Evolutionary conservation across 2,797 vertebrate species (phyloP), one percentile per base, ranked within the genome.

Genomic region (Sebastes goodei): DNA sequence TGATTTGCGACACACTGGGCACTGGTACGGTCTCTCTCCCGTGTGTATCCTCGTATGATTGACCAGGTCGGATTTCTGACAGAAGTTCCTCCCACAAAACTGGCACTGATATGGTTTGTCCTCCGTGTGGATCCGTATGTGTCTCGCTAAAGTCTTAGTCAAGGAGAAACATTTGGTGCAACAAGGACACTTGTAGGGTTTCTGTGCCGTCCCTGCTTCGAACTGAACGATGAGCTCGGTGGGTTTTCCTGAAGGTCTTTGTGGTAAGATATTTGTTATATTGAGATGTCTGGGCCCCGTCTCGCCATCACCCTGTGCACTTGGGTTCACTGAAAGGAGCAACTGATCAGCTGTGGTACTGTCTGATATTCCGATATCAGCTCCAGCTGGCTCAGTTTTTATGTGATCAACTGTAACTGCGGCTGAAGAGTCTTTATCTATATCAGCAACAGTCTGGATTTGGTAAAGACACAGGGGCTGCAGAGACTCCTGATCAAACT

Each of bases 21-120:
- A 90, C n/a, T 64, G 72, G 25, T 85, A 88, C 0, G 86, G 86
- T 42, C 69, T 83, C 78, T 90, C 84, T 29, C 88, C 84, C 0
- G 86, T 90, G 35, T 90, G 88, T 1, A 86, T 67, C 74, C 86
- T 80, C 0, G 61, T 88, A 3, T 90, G 88, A 38, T 78, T 88
- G 20, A 83, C 80, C 25, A 90, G 82, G 66, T 88, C 84, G 0
- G 88, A 90, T 70, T 85, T 88, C 78, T 90, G 88, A 62, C 88
- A 88, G 75, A 90, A 90, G 56, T 76, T 76, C 29, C 82, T 72
- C 23, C 75, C 82, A 2, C 86, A 90, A 4, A 77, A 57, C 29
- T 64, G 80, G 59, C 88, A 90, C 53, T 68, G 82, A 25, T 90
- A 88, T 0, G 71, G 25, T 32, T 82, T 85, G 62, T 89, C 76